Evolutionary conservation across 2,113 vertebrate species (phyloP), one percentile per base, ranked within the genome.

Genomic region (Ophiodon elongatus): DNA sequence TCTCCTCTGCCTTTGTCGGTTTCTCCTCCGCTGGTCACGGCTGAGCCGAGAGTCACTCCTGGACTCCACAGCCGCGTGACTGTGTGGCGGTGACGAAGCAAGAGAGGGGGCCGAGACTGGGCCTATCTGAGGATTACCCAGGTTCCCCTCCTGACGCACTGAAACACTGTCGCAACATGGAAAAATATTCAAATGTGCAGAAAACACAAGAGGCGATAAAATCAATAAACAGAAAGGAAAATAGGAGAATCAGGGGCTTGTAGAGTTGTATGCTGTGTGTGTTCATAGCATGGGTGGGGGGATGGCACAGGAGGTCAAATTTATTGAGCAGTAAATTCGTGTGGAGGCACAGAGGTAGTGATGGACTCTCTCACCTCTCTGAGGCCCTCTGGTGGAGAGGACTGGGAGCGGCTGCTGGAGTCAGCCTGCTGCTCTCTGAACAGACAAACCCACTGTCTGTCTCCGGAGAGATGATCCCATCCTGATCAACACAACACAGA

Each of bases 361-460:
- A 0, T 65, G 43, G 23, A n/a, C 19, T 4, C 33, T 8, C 47
- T 0, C 94, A 98, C 97, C 96, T 93, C 0, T 80, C 79, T 70
- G 92, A 65, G 0, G 82, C 78, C 85, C 93, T 87, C 52, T 56
- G 96, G 76, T 96, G 96, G 92, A 96, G 91, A 1, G 93, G 94
- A 82, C 93, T 94, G 56, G 90, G 89, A 37, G 92, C 89, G 9
- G 95, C 85, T 5, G 96, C 79, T 7, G 95, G 96, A 0, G 96
- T 97, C 57, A 94, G 93, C 27, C 84, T 94, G 89, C 97, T 96
- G 92, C 95, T 94, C 91, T 99, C 98, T 0, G 98, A 99, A 67
- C 97, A 97, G 75, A 98, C 79, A 41, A 99, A 99, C 47, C 98
- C 98, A 0, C 98, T 99, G 94, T 99, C 98, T 0, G 97, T 98